phyloP scores from a whole-genome alignment of 2,888 invertebrate genomes.

The Oegoconia quadripuncta region DNA sequence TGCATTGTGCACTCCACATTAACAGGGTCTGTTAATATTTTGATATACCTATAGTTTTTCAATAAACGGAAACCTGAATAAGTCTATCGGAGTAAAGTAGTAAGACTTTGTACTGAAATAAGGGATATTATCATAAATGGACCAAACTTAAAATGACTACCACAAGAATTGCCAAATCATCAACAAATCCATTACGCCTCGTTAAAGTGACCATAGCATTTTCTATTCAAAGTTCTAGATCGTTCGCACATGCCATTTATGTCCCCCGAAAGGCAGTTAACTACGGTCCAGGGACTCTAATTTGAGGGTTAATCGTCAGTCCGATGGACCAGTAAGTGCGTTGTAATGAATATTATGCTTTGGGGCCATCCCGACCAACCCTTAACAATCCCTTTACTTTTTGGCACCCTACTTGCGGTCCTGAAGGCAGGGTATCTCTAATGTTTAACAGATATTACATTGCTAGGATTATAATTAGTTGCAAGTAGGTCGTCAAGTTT shows the following conservation, averaged over 20 bases:
- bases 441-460: neutral
- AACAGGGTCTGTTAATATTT: too few species aligned
- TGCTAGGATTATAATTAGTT: neutral
- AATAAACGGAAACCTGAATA: too few species aligned
- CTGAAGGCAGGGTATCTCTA: constrained; percentile 4
- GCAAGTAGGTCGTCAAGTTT: neutral
- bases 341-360: constrained; percentile 61
- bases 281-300: constrained; percentile 48
- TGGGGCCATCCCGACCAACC: constrained; percentile 22
- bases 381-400: constrained; percentile 38
- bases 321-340: constrained; percentile 54
- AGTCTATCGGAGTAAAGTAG: too few species aligned
- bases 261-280: constrained; percentile 58
- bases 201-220: constrained; percentile 7
- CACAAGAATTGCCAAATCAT: constrained; percentile 35
- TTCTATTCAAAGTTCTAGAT: neutral
- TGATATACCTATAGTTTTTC: too few species aligned
- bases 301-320: constrained; percentile 65
- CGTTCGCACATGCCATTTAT: constrained; percentile 32
- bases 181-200: constrained; percentile 34
- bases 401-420: constrained; percentile 14
- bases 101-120: too few species aligned
- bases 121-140: neutral
- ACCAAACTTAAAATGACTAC: constrained; percentile 19
- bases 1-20: too few species aligned